phyloP scores from a whole-genome alignment of 2,888 invertebrate genomes.

The Cryptosula pallasiana region DNA sequence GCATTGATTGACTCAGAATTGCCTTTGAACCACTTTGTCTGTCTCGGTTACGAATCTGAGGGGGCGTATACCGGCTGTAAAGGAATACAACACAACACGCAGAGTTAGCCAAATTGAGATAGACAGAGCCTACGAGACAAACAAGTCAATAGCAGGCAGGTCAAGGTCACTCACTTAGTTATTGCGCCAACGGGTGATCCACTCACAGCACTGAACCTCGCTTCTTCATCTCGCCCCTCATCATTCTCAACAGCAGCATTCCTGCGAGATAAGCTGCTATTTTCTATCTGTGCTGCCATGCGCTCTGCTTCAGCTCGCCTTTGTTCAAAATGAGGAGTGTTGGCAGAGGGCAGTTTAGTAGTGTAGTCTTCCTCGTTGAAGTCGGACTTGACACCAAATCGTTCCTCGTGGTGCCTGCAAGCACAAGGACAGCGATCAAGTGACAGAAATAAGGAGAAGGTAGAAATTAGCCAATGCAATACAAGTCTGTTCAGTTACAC shows the following conservation, averaged over 20 bases:
- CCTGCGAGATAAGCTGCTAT: constrained; percentile 72
- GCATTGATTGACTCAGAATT: neutral
- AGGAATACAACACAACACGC: too few relatives aligned
- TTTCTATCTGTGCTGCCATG: constrained; percentile 89
- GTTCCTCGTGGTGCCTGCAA: neutral
- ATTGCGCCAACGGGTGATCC: constrained; percentile 49
- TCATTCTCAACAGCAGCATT: constrained; percentile 78
- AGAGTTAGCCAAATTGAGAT: too few relatives aligned
- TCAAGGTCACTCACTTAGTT: constrained; percentile 25
- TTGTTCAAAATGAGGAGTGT: constrained; percentile 80
- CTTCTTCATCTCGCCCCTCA: constrained; percentile 71
- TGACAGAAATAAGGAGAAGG: too few relatives aligned
- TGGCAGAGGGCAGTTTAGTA: constrained; percentile 69
- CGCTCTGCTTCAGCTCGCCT: constrained; percentile 80
- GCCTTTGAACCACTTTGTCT: too few relatives aligned
- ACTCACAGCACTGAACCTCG: constrained; percentile 75
- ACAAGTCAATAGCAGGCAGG: too few relatives aligned
- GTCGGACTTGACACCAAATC: neutral
- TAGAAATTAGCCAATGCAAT: too few relatives aligned
- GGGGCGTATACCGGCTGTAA: too few relatives aligned
- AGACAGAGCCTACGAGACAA: too few relatives aligned
- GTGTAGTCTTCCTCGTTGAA: neutral
- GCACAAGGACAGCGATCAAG: too few relatives aligned
- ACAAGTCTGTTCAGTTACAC: too few relatives aligned
- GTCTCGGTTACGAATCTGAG: too few relatives aligned